phyloP scores from a whole-genome alignment of 1,140 invertebrate genomes.

The Acyrthosiphon pisum region DNA sequence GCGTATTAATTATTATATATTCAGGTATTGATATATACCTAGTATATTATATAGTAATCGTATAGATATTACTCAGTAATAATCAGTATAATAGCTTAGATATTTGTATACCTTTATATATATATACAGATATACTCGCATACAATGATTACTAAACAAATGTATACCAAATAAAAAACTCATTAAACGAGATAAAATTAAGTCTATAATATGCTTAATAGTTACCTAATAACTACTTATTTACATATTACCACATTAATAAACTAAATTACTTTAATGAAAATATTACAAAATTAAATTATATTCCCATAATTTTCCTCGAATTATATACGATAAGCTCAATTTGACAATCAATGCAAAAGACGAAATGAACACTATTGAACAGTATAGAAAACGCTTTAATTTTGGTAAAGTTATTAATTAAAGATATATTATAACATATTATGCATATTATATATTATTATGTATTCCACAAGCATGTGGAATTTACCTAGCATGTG shows the following conservation, averaged over 20 bases:
- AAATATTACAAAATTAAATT: not conserved
- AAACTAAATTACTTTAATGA: not conserved
- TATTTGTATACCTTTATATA: not conserved
- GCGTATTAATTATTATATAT: not conserved
- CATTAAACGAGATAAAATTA: not conserved
- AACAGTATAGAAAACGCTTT: not conserved
- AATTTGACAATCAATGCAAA: not conserved
- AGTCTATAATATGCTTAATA: not conserved
- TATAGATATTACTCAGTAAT: not conserved
- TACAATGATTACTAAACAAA: not conserved
- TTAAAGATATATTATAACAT: not conserved
- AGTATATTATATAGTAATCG: no score
- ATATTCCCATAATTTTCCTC: not conserved
- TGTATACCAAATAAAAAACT: not conserved
- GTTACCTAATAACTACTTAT: not conserved
- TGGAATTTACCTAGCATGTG: not conserved
- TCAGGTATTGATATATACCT: no score
- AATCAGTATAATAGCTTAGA: not conserved
- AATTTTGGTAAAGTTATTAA: not conserved
- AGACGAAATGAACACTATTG: not conserved
- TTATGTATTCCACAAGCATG: not conserved
- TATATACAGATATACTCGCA: not conserved
- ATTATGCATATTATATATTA: not conserved
- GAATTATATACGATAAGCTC: not conserved
- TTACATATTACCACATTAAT: not conserved